These are phyloP conservation scores for Leptocoma aspasia DNA, from an alignment of 2,113 vertebrate genomes.

Conservation along the genomic window DNA sequence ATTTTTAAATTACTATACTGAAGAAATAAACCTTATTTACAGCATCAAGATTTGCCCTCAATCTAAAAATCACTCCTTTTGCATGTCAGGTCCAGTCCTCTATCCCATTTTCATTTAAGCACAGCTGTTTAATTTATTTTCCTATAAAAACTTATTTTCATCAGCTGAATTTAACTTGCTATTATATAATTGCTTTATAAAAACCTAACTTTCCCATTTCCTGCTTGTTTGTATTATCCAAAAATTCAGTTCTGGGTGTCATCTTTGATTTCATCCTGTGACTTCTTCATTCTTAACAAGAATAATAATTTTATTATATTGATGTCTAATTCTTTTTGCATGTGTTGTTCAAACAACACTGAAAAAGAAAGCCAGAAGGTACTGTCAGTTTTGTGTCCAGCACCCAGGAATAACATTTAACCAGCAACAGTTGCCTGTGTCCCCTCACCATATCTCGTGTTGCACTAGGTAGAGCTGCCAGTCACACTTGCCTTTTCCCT, in stretches of 20 bases:
- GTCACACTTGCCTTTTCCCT: not conserved
- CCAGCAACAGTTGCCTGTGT: not conserved
- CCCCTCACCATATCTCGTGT: not conserved
- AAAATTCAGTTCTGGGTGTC: not conserved
- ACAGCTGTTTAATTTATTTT: not conserved
- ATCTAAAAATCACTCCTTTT: not conserved
- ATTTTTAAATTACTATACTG: not conserved
- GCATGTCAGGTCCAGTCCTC: not conserved
- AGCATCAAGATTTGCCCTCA: not conserved
- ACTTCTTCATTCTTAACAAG: not conserved
- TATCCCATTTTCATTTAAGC: not conserved
- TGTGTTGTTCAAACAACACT: not conserved
- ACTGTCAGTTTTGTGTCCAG: not conserved
- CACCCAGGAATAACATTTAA: not conserved
- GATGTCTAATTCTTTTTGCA: not conserved
- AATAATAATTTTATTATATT: not conserved
- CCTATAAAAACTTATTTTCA: not conserved
- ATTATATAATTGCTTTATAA: not conserved
- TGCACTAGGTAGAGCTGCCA: not conserved
- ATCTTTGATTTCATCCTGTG: not conserved
- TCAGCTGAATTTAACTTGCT: not conserved
- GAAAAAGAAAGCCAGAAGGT: not conserved
- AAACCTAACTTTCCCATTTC: not conserved
- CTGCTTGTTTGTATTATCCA: not conserved
- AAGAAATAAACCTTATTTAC: not conserved